Base-by-base conservation (phyloP, 1,140 invertebrate genomes). In the Rhopalosiphum padi region DNA sequence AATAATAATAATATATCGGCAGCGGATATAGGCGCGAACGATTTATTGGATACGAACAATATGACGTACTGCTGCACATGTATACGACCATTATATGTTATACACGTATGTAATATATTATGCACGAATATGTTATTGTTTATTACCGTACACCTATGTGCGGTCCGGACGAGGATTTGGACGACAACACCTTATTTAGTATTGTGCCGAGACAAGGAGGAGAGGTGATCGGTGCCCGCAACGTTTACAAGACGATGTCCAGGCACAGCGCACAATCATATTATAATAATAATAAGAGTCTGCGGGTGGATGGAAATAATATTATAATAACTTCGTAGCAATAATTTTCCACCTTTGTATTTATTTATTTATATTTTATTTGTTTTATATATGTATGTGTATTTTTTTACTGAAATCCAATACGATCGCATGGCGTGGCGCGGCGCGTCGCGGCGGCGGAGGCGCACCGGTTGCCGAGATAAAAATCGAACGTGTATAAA, bases 401-500 rank as follows among this genome's bases (percentile, higher is more conserved):
- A 68, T n/a, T 35, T 91, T 41, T 82, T 68, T 48, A 82, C 60
- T 91, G 90, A 91, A 91, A 91, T 91, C 90, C 60, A 92, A 92
- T 92, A 92, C 68, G 30, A 68, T 3, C 30, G 43, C 15, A 9
- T 46, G 53, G n/a, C 35, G 23, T 23, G 53, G 60, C 30, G 90
- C 43, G 43, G 60, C 15, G 60, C 60, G 48, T 51, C 48, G 6
- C 30, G 11, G 51, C 37, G 55, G 37, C 68, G 90, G 90, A 51
- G 90, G 90, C 90, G 60, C 41, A 91, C 90, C 37, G 90, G 90
- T 91, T 48, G 90, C 30, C 46, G 77, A 86, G 91, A 93, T 93
- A 93, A 93, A 93, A 93, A 93, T 93, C 91, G 91, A 93, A 93
- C 91, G 91, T 53, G 82, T 41, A 93, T 92, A 83, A 93, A 93